Evolutionary conservation across 2,113 vertebrate genomes (phyloP), one percentile per base, ranked within the genome.

Genomic region (Hymenochirus boettgeri): DNA sequence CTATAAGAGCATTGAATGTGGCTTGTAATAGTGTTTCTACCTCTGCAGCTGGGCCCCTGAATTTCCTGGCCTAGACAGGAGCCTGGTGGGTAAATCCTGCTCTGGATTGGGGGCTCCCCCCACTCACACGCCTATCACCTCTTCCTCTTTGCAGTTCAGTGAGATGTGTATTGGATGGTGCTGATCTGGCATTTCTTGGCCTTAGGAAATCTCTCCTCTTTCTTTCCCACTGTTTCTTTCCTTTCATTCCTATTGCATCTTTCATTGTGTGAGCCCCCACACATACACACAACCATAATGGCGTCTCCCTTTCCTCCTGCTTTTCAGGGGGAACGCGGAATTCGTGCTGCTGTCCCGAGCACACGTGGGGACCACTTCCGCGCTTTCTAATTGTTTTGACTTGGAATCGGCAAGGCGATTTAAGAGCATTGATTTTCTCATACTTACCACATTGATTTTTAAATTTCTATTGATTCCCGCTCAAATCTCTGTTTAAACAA

Each of bases 301-400:
- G 39, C 57, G 24, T n/a, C 26, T 24, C 45, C 65, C 80, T 76
- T 81, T 78, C 79, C 79, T 78, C 79, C 75, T 76, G 76, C 73
- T 76, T 77, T 79, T 80, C 82, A 81, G 79, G 81, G 77, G 83
- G 81, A 79, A 77, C 74, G 79, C 78, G 73, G 73, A 76, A 78
- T 82, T 61, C 80, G 83, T 73, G 82, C 86, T 85, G 27, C 45
- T 15, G 63, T 46, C 53, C 63, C 29, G 11, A 56, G 64, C 58
- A 66, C 64, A 85, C 91, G 88, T 93, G 91, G 89, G 90, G 90
- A n/a, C 91, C 39, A 92, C 92, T 93, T 90, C 64, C 86, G 89
- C 83, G 87, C 88, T 83, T n/a, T 88, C 90, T 95, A 93, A 95
- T 94, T 94, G 93, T 95, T 94, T 93, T 93, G 91, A 93, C 90